Conservation (phyloP, 2,888 invertebrate genomes). For the Panzeria rudis region DNA sequence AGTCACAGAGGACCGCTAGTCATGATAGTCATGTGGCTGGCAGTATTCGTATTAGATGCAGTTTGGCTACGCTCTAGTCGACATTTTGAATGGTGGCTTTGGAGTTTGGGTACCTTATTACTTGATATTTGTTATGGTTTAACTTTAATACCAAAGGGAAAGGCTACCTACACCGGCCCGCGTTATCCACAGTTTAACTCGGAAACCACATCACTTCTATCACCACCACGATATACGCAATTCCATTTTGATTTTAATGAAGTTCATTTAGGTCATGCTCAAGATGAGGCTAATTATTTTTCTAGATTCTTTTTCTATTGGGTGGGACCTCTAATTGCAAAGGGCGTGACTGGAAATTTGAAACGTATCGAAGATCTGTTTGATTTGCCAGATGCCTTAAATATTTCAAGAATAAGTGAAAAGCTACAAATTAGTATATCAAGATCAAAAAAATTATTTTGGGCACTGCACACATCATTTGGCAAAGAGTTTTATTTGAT, state of each 20-base stretch:
- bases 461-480: slow-evolving; percentile 90
- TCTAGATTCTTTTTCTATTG: slow-evolving; percentile 93
- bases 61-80: slow-evolving; percentile 89
- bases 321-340: slow-evolving; percentile 93
- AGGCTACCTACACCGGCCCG: slow-evolving; percentile 80
- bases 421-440: slow-evolving; percentile 82
- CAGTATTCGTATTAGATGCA: slow-evolving; percentile 87
- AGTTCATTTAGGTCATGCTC: slow-evolving; percentile 90
- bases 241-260: slow-evolving; percentile 89
- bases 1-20: slow-evolving; percentile 90
- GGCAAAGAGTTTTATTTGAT: slow-evolving; percentile 93
- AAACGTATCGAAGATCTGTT: slow-evolving; percentile 91
- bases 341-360: slow-evolving; percentile 90
- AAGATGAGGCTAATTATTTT: slow-evolving; percentile 89
- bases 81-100: slow-evolving; percentile 85
- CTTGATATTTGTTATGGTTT: slow-evolving; percentile 89
- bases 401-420: slow-evolving; percentile 80
- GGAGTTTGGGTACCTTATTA: slow-evolving; percentile 86
- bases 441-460: slow-evolving; percentile 85
- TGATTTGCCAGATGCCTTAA: slow-evolving; percentile 87
- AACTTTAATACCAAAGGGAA: slow-evolving; percentile 87
- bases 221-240: slow-evolving; percentile 85
- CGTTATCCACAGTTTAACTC: slow-evolving; percentile 58
- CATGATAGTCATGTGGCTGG: slow-evolving; percentile 88
- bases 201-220: slow-evolving; percentile 84